Conservation (phyloP, 2,888 invertebrate genomes). For the Bellardia bayeri region DNA sequence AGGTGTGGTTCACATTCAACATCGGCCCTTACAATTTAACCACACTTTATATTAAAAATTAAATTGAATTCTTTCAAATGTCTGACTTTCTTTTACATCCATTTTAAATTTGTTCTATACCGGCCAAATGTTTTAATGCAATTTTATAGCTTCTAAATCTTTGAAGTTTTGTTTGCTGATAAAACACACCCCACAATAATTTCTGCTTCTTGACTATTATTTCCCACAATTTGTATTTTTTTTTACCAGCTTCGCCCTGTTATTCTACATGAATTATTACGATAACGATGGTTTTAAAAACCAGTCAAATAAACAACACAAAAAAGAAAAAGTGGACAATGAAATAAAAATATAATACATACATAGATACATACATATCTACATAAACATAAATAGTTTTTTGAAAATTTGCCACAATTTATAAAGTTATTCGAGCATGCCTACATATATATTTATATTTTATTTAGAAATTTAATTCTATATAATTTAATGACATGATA, state of each 20-base stretch:
- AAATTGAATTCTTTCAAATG: background rate
- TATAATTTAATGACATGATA: too few relatives aligned
- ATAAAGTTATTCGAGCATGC: background rate
- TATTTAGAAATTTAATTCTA: too few relatives aligned
- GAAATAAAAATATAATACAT: background rate
- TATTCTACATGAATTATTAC: slow-evolving; percentile 41
- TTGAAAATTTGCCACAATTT: background rate
- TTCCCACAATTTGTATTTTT: slow-evolving; percentile 8
- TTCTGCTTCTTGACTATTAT: slow-evolving; percentile 12
- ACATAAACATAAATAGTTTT: background rate
- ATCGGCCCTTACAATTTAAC: too few relatives aligned
- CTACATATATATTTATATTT: background rate
- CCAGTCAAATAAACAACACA: background rate
- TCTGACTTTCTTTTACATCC: background rate
- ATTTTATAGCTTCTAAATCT: background rate
- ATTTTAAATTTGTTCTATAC: background rate
- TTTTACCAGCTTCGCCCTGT: background rate
- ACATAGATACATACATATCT: too few relatives aligned
- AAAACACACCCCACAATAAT: background rate
- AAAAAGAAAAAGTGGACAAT: background rate
- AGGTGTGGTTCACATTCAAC: too few relatives aligned
- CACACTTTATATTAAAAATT: too few relatives aligned
- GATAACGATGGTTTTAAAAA: slow-evolving; percentile 29
- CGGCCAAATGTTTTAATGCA: slow-evolving; percentile 33
- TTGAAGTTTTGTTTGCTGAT: slow-evolving; percentile 3